Base-by-base conservation (phyloP, 2,113 vertebrate genomes). In the Paramormyrops kingsleyae region DNA sequence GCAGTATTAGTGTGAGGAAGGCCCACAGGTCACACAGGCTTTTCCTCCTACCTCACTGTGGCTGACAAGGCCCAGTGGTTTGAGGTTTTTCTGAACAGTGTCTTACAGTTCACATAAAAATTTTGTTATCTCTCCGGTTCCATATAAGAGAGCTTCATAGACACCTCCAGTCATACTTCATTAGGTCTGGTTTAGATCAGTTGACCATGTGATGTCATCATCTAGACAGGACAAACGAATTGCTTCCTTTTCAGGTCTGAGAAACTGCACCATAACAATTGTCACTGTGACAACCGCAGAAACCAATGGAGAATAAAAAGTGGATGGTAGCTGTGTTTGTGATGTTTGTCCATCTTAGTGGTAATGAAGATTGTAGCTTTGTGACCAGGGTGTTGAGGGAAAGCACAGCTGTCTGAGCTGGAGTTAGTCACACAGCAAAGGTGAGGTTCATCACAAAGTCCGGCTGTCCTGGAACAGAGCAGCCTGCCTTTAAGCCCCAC, bases 1-100 rank as follows among this genome's bases (percentile, higher is more conserved):
- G 94, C 93, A 93, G 94, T 92, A 95, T 89, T 94, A 92, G 89
- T 91, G 91, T 91, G 49, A 93, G 39, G 90, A 93, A 56, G 80
- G 21, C 87, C 86, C 50, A 49, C 27, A 17, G 91, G 91, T 92
- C 92, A 92, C 39, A 7, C 1, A 42, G 89, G 83, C 44, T 47
- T 50, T 66, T 66, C 44, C 46, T 27, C 88, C 39, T 59, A 92
- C 84, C 56, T 91, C 89, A 44, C 70, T 83, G 39, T 59, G 66
- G 52, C 52, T 89, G 31, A 50, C 89, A 88, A 47, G 92, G 49
- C 80, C n/a, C 12, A 2, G 85, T 87, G 49, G 85, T 50, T 87
- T 50, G 85, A 80, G 74, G 83, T 84, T 44, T 84, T 84, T 84
- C 83, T 84, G 42, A 8, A 83, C 80, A 83, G 21, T 83, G 42